A percentile compares a stretch with the other conserved stretches of the same genome.
These are phyloP conservation scores for Ceriagrion tenellum DNA, from an alignment of 2,888 invertebrate genomes.

Conservation along the genomic window DNA sequence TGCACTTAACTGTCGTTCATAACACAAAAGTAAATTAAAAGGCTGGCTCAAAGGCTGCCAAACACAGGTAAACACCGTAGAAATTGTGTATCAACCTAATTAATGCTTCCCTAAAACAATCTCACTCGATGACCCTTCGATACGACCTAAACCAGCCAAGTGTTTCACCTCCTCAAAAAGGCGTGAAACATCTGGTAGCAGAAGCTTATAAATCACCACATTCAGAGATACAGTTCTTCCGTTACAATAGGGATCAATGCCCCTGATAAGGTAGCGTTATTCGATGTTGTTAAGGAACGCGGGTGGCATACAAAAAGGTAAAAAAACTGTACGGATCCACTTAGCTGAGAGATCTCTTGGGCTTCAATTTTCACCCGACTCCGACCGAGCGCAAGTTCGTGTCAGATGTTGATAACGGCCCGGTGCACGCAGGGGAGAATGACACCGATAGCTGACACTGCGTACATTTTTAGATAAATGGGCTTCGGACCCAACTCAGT, in stretches of 20 bases:
- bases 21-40: too few relatives aligned
- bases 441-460: background rate
- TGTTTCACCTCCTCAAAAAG: background rate
- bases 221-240: background rate
- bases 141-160: background rate
- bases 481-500: background rate
- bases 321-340: background rate
- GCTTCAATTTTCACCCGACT: background rate
- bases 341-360: background rate
- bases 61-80: too few relatives aligned
- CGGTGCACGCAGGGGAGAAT: background rate
- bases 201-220: background rate
- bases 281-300: background rate
- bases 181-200: background rate
- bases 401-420: background rate
- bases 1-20: too few relatives aligned
- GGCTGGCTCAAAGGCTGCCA: too few relatives aligned
- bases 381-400: background rate
- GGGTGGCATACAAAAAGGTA: background rate
- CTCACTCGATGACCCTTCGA: too few relatives aligned
- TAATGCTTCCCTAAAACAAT: too few relatives aligned
- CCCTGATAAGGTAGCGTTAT: background rate
- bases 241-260: background rate
- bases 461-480: background rate
- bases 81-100: too few relatives aligned